Evolutionary conservation across 2,888 invertebrate species (phyloP).

Genomic region (Limulus polyphemus): DNA sequence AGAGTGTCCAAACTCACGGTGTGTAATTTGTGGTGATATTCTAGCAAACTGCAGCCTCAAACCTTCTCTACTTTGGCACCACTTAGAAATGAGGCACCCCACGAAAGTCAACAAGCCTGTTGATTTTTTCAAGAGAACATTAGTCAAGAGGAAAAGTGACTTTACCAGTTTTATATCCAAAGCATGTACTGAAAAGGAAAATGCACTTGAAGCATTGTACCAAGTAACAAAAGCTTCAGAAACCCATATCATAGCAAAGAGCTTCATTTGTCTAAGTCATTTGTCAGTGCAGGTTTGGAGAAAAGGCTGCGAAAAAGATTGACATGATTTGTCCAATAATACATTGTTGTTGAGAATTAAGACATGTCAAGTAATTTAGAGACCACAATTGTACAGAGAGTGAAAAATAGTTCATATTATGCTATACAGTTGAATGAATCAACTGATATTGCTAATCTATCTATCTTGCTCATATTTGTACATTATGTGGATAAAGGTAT

Average conservation of each 20-base stretch:
- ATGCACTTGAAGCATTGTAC: not conserved
- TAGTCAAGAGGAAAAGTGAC: too few relatives aligned
- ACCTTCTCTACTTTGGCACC: too few relatives aligned
- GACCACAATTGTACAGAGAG: not conserved
- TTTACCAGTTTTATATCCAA: too few relatives aligned
- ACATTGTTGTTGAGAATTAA: not conserved
- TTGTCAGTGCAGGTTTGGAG: not conserved
- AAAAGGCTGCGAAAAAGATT: conserved; percentile 1
- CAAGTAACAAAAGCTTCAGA: conserved; percentile 1
- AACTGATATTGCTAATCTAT: conserved; percentile 1
- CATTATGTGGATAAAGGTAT: not conserved
- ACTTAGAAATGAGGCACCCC: too few relatives aligned
- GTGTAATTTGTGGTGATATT: too few relatives aligned
- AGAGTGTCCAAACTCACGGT: too few relatives aligned
- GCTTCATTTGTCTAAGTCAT: not conserved
- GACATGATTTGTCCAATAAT: not conserved
- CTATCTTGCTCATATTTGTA: not conserved
- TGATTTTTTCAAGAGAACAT: too few relatives aligned
- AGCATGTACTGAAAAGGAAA: too few relatives aligned
- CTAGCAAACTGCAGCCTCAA: too few relatives aligned
- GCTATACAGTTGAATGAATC: conserved; percentile 4
- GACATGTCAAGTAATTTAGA: not conserved
- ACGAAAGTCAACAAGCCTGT: too few relatives aligned
- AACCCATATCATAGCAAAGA: not conserved
- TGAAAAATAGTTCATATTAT: not conserved